Percentiles rank a stretch among this genome's conserved stretches.
phyloP scores from a whole-genome alignment of 2,888 invertebrate species.

The Cyclophora punctaria region DNA sequence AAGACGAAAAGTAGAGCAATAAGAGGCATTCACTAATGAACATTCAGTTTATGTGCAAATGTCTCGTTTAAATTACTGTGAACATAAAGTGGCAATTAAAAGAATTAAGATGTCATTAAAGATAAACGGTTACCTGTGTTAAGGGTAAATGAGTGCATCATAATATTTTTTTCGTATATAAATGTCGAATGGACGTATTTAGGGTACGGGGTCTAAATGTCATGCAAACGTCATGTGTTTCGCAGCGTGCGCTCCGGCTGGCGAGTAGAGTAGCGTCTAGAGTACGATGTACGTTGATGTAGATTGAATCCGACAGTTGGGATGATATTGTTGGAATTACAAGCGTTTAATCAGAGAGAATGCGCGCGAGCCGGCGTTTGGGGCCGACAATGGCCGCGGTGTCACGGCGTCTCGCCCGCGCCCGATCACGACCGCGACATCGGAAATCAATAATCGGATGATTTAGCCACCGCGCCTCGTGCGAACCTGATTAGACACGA shows the following conservation, averaged over 20 bases:
- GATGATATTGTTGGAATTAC: slow-evolving; percentile 71
- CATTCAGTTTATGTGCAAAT: slow-evolving; percentile 14
- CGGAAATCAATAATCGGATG: slow-evolving; percentile 74
- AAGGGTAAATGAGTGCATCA: slow-evolving; percentile 18
- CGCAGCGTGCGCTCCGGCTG: slow-evolving; percentile 27
- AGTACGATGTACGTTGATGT: slow-evolving; percentile 23
- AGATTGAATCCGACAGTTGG: slow-evolving; percentile 63
- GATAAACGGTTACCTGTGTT: slow-evolving; percentile 18
- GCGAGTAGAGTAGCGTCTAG: slow-evolving; percentile 5
- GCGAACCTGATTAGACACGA: slow-evolving; percentile 74
- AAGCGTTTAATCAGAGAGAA: slow-evolving; percentile 69
- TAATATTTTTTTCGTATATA: slow-evolving; percentile 18
- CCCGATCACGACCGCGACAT: slow-evolving; percentile 74
- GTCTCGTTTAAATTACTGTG: slow-evolving; percentile 25
- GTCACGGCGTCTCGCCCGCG: slow-evolving; percentile 64
- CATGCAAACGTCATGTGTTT: slow-evolving; percentile 29
- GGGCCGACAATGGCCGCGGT: slow-evolving; percentile 62
- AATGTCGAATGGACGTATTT: slow-evolving; percentile 22
- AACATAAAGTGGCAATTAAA: slow-evolving; percentile 28
- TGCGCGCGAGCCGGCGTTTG: slow-evolving; percentile 48
- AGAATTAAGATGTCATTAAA: slow-evolving; percentile 27
- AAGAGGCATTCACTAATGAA: slow-evolving; percentile 14
- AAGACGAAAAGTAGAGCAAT: slow-evolving; percentile 10
- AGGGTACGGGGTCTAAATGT: slow-evolving; percentile 38
- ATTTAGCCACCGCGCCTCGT: slow-evolving; percentile 74